Evolutionary conservation across 2,797 vertebrate genomes (phyloP).

Genomic region (Staurois parvus): DNA sequence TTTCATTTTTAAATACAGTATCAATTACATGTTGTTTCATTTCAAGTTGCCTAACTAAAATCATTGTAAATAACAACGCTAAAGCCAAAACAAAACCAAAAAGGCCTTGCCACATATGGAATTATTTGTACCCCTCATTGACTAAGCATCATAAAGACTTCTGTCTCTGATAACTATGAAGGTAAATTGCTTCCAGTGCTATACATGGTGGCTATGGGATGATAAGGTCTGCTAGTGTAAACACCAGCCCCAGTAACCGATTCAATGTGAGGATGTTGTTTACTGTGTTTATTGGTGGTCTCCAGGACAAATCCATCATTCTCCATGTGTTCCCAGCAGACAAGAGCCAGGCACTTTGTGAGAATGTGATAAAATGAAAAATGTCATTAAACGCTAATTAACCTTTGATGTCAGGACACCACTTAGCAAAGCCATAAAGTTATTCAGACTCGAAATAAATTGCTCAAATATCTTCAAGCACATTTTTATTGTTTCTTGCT

Average conservation of each 20-base stretch:
- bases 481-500: neutral
- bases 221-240: constrained; percentile 43
- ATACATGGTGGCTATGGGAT: constrained; percentile 2
- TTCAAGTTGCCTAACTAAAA: neutral
- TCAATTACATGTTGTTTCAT: neutral
- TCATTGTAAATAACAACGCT: neutral
- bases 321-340: constrained; percentile 43
- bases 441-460: constrained; percentile 23
- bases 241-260: constrained; percentile 15
- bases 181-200: constrained; percentile 14
- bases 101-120: neutral
- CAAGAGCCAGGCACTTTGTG: constrained; percentile 48
- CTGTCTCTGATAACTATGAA: constrained; percentile 13
- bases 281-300: constrained; percentile 51
- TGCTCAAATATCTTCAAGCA: constrained; percentile 13
- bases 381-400: constrained; percentile 53
- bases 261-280: constrained; percentile 34
- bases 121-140: neutral
- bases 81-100: neutral
- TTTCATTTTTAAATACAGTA: neutral
- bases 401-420: constrained; percentile 55
- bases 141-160: neutral
- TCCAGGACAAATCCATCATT: constrained; percentile 14
- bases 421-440: constrained; percentile 45
- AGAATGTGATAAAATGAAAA: constrained; percentile 56